Base-by-base conservation (phyloP, 1,140 invertebrate genomes). In the Drosophila repletoides region DNA sequence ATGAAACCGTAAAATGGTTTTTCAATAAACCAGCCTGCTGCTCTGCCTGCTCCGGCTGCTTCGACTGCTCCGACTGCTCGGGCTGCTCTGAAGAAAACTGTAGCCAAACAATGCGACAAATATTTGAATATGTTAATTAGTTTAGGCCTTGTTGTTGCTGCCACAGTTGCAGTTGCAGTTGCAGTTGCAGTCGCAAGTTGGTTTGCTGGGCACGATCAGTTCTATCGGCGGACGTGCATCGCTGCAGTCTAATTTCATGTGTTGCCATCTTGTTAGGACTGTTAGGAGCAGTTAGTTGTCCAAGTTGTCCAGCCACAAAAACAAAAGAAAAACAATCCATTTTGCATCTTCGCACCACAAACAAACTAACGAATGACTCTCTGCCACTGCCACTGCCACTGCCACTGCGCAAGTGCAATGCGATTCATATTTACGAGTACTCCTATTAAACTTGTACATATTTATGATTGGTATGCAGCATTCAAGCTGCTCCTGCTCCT, bases 121-220 rank as follows among this genome's bases (percentile, higher is more conserved):
- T 84, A 84, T 84, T 84, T 84, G 79, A 84, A 84, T 84, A 84
- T 84, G 79, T 84, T 84, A 84, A 84, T 84, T 84, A 84, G 79
- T 75, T 77, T 52, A 49, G 65, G 40, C 38, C 41, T 48, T 31
- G 45, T 28, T 43, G 64, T 52, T 55, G 52, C 49, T 48, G 33
- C 31, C 38, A 51, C 49, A 36, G 51, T 59, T 66, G 59, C 51
- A 29, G 28, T 46, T 55, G 58, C 45, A 56, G 68, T 76, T 76
- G 63, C 52, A 34, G 46, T 53, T 41, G 74, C 58, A 40, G 67
- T n/a, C n/a, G n/a, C n/a, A n/a, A n/a, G n/a, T n/a, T n/a, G n/a
- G n/a, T 61, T 65, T 67, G 45, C 60, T 76, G 53, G 71, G 76
- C 79, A 83, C 79, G 79, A 83, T 84, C 79, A 83, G 74, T 84